A percentile compares a stretch with the other conserved stretches of the same genome.
Evolutionary conservation across 2,888 invertebrate genomes (phyloP).

Genomic region (Melanostoma scalare): DNA sequence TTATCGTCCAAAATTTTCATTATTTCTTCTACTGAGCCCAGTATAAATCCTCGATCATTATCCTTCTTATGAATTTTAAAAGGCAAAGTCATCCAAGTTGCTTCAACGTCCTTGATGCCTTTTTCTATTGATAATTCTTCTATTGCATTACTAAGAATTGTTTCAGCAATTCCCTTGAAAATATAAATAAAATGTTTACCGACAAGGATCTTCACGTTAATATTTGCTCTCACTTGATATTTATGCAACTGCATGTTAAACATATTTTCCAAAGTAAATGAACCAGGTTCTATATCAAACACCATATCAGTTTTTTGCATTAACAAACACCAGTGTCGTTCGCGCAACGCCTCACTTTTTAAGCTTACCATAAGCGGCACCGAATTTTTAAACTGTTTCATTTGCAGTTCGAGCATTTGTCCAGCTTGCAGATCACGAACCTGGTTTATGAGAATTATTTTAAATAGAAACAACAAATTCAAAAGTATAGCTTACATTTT

Average conservation of each 20-base stretch:
- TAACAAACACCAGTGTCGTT: conserved; percentile 94
- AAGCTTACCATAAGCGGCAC: conserved; percentile 95
- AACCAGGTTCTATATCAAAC: conserved; percentile 94
- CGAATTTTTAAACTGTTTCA: conserved; percentile 94
- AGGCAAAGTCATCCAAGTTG: conserved; percentile 87
- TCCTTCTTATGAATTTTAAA: conserved; percentile 87
- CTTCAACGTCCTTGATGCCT: conserved; percentile 91
- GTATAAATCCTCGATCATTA: conserved; percentile 89
- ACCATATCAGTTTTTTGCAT: conserved; percentile 91
- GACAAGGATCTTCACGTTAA: conserved; percentile 1
- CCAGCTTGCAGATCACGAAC: conserved; percentile 85
- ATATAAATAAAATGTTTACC: conserved; percentile 22
- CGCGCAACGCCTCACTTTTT: conserved; percentile 94
- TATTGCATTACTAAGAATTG: conserved; percentile 93
- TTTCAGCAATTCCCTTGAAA: conserved; percentile 87
- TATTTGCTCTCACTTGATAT: conserved; percentile 84
- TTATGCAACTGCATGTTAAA: conserved; percentile 95
- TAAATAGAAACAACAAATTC: background rate
- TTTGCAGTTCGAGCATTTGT: conserved; percentile 88
- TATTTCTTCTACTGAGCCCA: conserved; percentile 93
- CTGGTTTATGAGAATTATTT: background rate
- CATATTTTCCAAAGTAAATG: conserved; percentile 96
- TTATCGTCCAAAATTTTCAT: conserved; percentile 92
- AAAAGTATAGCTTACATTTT: conserved; percentile 82
- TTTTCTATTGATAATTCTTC: conserved; percentile 96